These are phyloP conservation scores for Branchinecta lindahli DNA, from an alignment of 1,140 invertebrate species.

Conservation along the genomic window DNA sequence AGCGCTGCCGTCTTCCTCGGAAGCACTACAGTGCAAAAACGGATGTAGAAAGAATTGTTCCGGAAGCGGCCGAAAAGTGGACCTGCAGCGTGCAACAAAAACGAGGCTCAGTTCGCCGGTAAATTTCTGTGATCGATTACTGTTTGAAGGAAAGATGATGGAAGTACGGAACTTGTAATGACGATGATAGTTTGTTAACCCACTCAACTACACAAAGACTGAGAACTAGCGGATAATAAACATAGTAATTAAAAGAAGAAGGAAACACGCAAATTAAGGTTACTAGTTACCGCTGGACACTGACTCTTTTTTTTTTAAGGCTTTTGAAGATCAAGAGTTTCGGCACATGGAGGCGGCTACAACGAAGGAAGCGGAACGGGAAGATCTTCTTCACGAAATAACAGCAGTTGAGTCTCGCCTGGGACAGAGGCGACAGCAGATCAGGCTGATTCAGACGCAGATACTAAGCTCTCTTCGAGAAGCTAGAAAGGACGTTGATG, in stretches of 20 bases:
- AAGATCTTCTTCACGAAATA: slow-evolving; percentile 62
- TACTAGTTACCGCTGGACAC: too few species aligned
- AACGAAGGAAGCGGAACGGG: slow-evolving; percentile 49
- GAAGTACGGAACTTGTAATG: too few species aligned
- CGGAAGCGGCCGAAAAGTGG: too few species aligned
- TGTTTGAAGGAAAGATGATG: too few species aligned
- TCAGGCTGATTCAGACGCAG: slow-evolving; percentile 49
- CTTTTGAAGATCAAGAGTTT: slow-evolving; percentile 84
- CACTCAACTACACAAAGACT: too few species aligned
- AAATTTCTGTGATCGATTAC: too few species aligned
- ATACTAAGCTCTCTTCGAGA: slow-evolving; percentile 41
- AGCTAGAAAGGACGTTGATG: slow-evolving; percentile 44
- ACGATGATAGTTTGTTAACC: too few species aligned
- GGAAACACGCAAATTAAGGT: background rate
- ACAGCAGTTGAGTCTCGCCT: slow-evolving; percentile 47
- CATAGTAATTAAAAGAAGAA: background rate
- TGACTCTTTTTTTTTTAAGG: slow-evolving; percentile 31
- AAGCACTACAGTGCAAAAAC: too few species aligned
- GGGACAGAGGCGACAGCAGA: slow-evolving; percentile 42
- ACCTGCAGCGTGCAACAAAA: too few species aligned
- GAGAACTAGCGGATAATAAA: background rate
- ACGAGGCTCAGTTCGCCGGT: too few species aligned
- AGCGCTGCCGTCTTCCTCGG: too few species aligned
- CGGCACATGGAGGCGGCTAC: slow-evolving; percentile 81
- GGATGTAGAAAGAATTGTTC: too few species aligned